Base-by-base conservation (phyloP, 1,140 invertebrate species). In the Eueides isabella region DNA sequence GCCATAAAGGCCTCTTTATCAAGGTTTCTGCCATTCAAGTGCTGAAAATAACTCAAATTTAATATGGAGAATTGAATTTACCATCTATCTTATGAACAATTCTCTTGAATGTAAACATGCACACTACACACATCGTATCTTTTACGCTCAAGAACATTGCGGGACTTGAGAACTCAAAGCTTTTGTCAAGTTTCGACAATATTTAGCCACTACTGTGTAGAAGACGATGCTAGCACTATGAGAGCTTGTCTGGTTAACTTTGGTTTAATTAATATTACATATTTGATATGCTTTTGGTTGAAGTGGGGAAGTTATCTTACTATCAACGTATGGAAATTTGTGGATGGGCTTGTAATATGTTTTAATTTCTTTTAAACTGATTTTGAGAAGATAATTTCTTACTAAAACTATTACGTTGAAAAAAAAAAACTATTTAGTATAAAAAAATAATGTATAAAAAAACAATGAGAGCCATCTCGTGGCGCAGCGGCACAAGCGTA, bases 111-210 rank as follows among this genome's bases (percentile, higher is more conserved):
- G n/a, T 19, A 44, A 44, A 44, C 41, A 44, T 55, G 48, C 11
- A 55, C 9, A 11, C 48, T 55, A 23, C 2, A 26, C 19, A 26
- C 23, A 26, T 55, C 48, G 48, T 55, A 55, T 55, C 48, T 55
- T 9, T 55, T 55, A 55, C 23, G 48, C 23, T 26, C 48, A 55
- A 55, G 48, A 26, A 55, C 19, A 55, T 55, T 55, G 48, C 48
- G 48, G 48, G 48, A 55, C 48, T 55, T 55, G 48, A 26, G 48
- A 55, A 26, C 23, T 55, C 48, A 55, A 55, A 55, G 23, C 48
- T 55, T 55, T 55, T 55, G 48, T 55, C 48, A 55, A 55, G 48
- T 55, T 55, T 55, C 48, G 48, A 55, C 48, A 55, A 55, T 55
- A 55, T 55, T 55, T 55, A 55, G 48, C 48, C 48, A 55, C 48